Evolutionary conservation across 2,888 invertebrate species (phyloP).

Genomic region (Torymus aiolomorphi): DNA sequence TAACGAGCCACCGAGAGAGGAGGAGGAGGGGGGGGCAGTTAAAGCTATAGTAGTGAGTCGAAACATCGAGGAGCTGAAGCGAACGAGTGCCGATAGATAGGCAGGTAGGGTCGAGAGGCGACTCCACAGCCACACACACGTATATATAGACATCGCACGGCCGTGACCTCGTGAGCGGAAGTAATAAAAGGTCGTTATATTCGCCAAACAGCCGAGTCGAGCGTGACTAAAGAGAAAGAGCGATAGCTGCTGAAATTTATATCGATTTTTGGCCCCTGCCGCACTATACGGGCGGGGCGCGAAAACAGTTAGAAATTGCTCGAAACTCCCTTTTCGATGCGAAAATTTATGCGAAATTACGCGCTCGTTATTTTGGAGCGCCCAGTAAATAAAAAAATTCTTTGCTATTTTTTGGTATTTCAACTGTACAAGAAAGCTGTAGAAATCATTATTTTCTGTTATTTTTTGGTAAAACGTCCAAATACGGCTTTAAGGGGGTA

Average conservation of each 20-base stretch:
- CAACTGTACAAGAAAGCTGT: too few relatives aligned
- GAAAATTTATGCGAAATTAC: too few relatives aligned
- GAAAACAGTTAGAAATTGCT: not conserved
- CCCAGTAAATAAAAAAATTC: too few relatives aligned
- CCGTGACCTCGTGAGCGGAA: slow-evolving; percentile 16
- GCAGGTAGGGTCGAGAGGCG: slow-evolving; percentile 6
- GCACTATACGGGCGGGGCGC: too few relatives aligned
- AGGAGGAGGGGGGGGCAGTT: not conserved
- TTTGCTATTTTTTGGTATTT: too few relatives aligned
- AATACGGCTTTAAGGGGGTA: too few relatives aligned
- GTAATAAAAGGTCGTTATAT: slow-evolving; percentile 40
- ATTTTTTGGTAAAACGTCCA: too few relatives aligned
- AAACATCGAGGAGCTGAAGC: slow-evolving; percentile 19
- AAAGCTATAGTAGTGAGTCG: not conserved
- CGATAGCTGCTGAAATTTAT: not conserved
- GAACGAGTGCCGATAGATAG: slow-evolving; percentile 9
- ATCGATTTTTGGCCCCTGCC: slow-evolving; percentile 3
- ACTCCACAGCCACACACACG: too few relatives aligned
- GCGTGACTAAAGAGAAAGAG: slow-evolving; percentile 34
- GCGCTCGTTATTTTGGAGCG: too few relatives aligned
- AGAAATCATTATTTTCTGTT: too few relatives aligned
- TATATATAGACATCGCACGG: not conserved
- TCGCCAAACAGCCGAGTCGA: slow-evolving; percentile 19
- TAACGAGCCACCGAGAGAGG: too few relatives aligned
- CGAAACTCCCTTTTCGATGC: too few relatives aligned